phyloP scores from a whole-genome alignment of 2,888 invertebrate genomes.

The Caenorhabditis sp. region DNA sequence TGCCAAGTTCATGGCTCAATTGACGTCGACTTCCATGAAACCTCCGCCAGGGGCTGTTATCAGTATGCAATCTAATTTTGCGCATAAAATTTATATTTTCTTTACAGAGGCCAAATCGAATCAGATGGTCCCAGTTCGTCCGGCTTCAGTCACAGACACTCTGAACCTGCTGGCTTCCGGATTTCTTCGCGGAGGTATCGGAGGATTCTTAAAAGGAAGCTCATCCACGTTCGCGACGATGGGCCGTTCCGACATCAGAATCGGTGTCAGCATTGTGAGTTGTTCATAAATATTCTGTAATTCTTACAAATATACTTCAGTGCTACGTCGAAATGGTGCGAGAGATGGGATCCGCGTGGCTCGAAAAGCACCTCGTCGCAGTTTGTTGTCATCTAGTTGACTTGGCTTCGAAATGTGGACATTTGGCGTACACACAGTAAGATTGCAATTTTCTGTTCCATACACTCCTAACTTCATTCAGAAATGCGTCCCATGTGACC shows the following conservation, averaged over 20 bases:
- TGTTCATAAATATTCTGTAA: no score
- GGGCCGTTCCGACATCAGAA: slow-evolving; percentile 94
- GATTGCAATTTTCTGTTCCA: slow-evolving; percentile 12
- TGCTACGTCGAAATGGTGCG: slow-evolving; percentile 96
- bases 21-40: slow-evolving; percentile 84
- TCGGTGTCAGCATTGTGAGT: slow-evolving; percentile 98
- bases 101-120: slow-evolving; percentile 59
- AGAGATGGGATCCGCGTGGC: slow-evolving; percentile 91
- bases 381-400: slow-evolving; percentile 89
- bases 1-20: slow-evolving; percentile 90
- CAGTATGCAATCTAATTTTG: no score
- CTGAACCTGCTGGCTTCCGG: slow-evolving; percentile 92
- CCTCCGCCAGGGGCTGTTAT: slow-evolving; percentile 58
- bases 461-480: slow-evolving; percentile 51
- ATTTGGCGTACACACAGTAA: slow-evolving; percentile 70
- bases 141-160: slow-evolving; percentile 86
- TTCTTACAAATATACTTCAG: no score
- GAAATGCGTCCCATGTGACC: slow-evolving; percentile 63
- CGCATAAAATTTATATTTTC: no score
- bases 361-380: slow-evolving; percentile 90
- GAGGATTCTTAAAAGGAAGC: slow-evolving; percentile 92
- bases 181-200: slow-evolving; percentile 86
- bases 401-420: slow-evolving; percentile 61
- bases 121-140: slow-evolving; percentile 38
- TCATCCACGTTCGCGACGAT: slow-evolving; percentile 85